These are phyloP conservation scores for Drosophila quadrilineata DNA, from an alignment of 1,140 invertebrate species.

Conservation along the genomic window DNA sequence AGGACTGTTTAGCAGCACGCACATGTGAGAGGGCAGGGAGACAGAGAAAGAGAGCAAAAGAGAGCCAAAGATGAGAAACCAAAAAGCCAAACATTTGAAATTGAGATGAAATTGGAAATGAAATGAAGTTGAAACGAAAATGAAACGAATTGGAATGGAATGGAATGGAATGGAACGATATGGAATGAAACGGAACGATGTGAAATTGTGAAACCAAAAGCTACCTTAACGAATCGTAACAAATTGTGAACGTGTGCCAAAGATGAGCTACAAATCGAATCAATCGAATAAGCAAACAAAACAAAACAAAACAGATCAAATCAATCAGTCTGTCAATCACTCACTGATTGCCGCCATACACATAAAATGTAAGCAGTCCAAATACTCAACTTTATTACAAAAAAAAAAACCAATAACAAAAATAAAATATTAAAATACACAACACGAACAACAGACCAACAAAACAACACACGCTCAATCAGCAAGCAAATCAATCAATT, in stretches of 20 bases:
- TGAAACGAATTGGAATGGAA: slow-evolving; percentile 13
- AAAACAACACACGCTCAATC: slow-evolving; percentile 28
- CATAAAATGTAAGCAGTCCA: slow-evolving; percentile 44
- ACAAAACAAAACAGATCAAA: slow-evolving; percentile 3
- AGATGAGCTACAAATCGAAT: slow-evolving; percentile 48
- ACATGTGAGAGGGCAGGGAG: slow-evolving; percentile 33
- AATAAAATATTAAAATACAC: background rate
- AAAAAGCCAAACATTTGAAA: background rate
- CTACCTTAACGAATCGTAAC: slow-evolving; percentile 47
- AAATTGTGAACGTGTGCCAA: slow-evolving; percentile 55
- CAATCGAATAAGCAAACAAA: slow-evolving; percentile 27
- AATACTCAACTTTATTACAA: slow-evolving; percentile 1
- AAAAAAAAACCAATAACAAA: background rate
- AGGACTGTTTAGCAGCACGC: slow-evolving; percentile 90
- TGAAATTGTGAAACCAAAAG: slow-evolving; percentile 21
- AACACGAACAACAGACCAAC: slow-evolving; percentile 4
- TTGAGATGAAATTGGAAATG: background rate
- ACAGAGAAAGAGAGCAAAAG: background rate
- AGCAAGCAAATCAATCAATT: slow-evolving; percentile 5
- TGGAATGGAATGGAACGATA: slow-evolving; percentile 22
- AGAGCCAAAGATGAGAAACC: slow-evolving; percentile 34
- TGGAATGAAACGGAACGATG: slow-evolving; percentile 4
- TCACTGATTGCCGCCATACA: slow-evolving; percentile 16
- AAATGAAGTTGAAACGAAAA: slow-evolving; percentile 8
- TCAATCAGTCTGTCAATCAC: slow-evolving; percentile 7